These are phyloP conservation scores for Epinotia brunnichana DNA, from an alignment of 2,888 invertebrate genomes.

Conservation along the genomic window DNA sequence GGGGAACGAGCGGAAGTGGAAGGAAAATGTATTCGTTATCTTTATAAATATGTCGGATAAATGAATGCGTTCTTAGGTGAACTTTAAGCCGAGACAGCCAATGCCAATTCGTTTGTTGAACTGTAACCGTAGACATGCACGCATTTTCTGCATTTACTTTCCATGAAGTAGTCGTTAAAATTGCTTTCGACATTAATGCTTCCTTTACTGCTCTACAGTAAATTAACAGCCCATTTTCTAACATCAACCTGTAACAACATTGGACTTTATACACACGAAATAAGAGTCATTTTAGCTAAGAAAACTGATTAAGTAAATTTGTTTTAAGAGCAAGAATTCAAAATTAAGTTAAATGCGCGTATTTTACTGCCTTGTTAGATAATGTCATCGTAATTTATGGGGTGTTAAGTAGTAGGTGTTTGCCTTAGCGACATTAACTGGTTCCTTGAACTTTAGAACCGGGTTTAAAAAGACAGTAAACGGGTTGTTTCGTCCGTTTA, in stretches of 20 bases:
- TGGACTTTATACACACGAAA: not conserved
- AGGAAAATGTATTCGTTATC: too few relatives aligned
- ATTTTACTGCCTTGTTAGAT: constrained; percentile 21
- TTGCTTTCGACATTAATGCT: constrained; percentile 26
- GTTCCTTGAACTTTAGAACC: not conserved
- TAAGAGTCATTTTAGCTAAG: not conserved
- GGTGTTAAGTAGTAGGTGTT: constrained; percentile 22
- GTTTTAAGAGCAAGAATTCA: constrained; percentile 16
- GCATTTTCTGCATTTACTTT: constrained; percentile 34
- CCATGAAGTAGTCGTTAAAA: constrained; percentile 28
- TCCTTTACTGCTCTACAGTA: constrained; percentile 25
- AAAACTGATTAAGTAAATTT: not conserved
- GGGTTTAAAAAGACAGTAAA: not conserved
- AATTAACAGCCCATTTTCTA: constrained; percentile 26
- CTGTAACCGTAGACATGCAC: not conserved
- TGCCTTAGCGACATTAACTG: constrained; percentile 7
- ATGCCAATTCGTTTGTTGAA: not conserved
- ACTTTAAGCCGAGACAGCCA: too few relatives aligned
- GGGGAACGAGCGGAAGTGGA: too few relatives aligned
- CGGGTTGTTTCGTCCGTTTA: not conserved
- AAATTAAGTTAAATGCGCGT: constrained; percentile 26
- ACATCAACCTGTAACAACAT: too few relatives aligned
- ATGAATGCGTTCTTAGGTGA: too few relatives aligned
- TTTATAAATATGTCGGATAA: too few relatives aligned
- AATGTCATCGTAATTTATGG: constrained; percentile 24